A percentile compares a stretch with the other conserved stretches of the same genome.
Conservation (phyloP, 2,888 invertebrate genomes). For the Drosophila prolongata region DNA sequence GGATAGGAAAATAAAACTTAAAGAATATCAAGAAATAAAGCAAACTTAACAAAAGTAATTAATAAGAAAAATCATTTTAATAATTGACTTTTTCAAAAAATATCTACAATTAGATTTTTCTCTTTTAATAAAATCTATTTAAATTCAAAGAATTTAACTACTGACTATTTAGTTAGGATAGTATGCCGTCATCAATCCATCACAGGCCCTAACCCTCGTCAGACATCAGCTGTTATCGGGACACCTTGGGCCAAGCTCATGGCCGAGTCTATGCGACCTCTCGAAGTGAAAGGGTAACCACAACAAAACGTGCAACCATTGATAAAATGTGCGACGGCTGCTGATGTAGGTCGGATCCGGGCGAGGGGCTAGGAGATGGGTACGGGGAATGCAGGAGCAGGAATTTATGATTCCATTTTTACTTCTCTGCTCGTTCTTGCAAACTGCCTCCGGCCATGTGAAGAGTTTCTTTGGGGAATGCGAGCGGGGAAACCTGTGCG, state of each 20-base stretch:
- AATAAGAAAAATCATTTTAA: too few relatives aligned
- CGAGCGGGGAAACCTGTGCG: conserved; percentile 5
- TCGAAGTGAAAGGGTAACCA: conserved; percentile 41
- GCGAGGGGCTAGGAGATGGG: background rate
- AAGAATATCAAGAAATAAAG: too few relatives aligned
- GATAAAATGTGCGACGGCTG: conserved; percentile 52
- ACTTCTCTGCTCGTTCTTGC: conserved; percentile 28
- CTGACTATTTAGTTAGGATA: conserved; percentile 6
- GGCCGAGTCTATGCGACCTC: conserved; percentile 12
- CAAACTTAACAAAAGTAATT: too few relatives aligned
- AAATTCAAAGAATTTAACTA: background rate
- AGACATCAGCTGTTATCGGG: conserved; percentile 1
- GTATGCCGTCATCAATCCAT: conserved; percentile 24
- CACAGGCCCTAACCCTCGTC: conserved; percentile 14
- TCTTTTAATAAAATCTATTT: too few relatives aligned
- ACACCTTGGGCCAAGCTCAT: conserved; percentile 11
- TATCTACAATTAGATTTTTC: too few relatives aligned
- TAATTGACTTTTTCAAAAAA: too few relatives aligned
- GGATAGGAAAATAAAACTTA: too few relatives aligned
- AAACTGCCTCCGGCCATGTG: conserved; percentile 40
- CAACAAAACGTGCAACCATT: conserved; percentile 47
- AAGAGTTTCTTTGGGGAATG: conserved; percentile 36
- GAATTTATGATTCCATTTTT: conserved; percentile 65
- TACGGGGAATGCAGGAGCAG: conserved; percentile 15
- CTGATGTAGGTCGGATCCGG: conserved; percentile 56